phyloP scores from a whole-genome alignment of 2,888 invertebrate species.

The Nesidiocoris tenuis region DNA sequence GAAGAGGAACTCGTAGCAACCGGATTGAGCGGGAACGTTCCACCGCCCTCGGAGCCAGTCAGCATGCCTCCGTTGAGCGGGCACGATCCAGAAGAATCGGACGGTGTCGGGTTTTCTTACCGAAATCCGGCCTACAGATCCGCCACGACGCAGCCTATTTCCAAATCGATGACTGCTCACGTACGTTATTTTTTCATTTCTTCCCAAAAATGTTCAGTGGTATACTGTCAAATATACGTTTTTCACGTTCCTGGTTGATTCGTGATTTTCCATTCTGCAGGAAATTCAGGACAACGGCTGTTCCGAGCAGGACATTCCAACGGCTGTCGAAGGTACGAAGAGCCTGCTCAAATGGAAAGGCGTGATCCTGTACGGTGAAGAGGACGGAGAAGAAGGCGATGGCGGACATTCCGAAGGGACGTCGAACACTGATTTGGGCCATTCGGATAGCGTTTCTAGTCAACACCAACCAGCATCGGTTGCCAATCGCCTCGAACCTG shows the following conservation, averaged over 20 bases:
- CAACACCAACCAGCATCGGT: constrained; percentile 16
- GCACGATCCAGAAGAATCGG: constrained; percentile 20
- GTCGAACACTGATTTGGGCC: constrained; percentile 14
- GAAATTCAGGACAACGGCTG: constrained; percentile 52
- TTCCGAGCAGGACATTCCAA: constrained; percentile 58
- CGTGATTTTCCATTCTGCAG: too few species aligned
- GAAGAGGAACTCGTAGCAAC: constrained; percentile 46
- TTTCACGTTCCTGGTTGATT: too few species aligned
- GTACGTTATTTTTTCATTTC: constrained; percentile 13
- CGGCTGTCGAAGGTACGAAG: constrained; percentile 56
- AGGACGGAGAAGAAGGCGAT: constrained; percentile 56
- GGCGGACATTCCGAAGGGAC: constrained; percentile 17
- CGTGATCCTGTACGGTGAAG: constrained; percentile 68
- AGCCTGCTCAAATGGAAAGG: constrained; percentile 77
- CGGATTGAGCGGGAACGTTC: constrained; percentile 42
- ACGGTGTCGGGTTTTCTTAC: constrained; percentile 62
- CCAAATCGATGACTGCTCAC: constrained; percentile 44
- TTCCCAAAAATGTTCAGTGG: too few species aligned
- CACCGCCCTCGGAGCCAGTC: constrained; percentile 47
- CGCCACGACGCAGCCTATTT: constrained; percentile 64
- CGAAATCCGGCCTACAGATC: constrained; percentile 74
- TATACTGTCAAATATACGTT: too few species aligned
- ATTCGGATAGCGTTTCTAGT: constrained; percentile 44
- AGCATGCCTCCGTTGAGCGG: constrained; percentile 49
- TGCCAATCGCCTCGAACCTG: not conserved